Evolutionary conservation across 1,140 invertebrate species (phyloP).

Genomic region (Globodera ellingtonae): DNA sequence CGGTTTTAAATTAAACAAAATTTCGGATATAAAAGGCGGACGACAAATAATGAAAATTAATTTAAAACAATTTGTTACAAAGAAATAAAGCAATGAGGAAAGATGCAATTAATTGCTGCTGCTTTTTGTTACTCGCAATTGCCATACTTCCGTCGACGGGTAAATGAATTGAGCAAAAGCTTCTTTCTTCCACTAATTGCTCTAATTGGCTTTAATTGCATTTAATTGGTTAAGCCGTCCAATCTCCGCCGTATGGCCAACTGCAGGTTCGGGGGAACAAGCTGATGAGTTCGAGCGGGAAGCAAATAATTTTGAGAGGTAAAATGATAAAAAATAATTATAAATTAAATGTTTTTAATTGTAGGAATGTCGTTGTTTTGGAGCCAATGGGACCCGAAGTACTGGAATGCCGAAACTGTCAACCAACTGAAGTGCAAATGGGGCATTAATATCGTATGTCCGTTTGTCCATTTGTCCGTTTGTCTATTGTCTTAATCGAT

Average conservation of each 20-base stretch:
- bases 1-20: not conserved
- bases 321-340: not conserved
- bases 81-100: no score
- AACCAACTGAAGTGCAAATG: slow-evolving; percentile 25
- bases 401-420: slow-evolving; percentile 34
- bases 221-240: not conserved
- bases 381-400: slow-evolving; percentile 32
- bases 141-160: not conserved
- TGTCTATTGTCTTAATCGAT: not conserved
- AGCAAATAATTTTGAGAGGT: slow-evolving; percentile 8
- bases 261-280: slow-evolving; percentile 12
- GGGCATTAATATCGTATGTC: slow-evolving; percentile 20
- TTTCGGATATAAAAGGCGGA: not conserved
- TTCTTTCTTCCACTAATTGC: no score
- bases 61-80: not conserved
- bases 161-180: not conserved
- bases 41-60: not conserved
- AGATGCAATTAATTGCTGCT: not conserved
- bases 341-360: not conserved
- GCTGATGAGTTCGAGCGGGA: slow-evolving; percentile 9
- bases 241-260: slow-evolving; percentile 34
- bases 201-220: not conserved
- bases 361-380: slow-evolving; percentile 34
- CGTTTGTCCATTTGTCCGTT: not conserved
- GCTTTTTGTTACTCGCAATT: not conserved